A percentile compares a stretch with the other conserved stretches of the same genome.
These are phyloP conservation scores for Nyctibius grandis DNA, from an alignment of 2,797 vertebrate species.

Conservation along the genomic window DNA sequence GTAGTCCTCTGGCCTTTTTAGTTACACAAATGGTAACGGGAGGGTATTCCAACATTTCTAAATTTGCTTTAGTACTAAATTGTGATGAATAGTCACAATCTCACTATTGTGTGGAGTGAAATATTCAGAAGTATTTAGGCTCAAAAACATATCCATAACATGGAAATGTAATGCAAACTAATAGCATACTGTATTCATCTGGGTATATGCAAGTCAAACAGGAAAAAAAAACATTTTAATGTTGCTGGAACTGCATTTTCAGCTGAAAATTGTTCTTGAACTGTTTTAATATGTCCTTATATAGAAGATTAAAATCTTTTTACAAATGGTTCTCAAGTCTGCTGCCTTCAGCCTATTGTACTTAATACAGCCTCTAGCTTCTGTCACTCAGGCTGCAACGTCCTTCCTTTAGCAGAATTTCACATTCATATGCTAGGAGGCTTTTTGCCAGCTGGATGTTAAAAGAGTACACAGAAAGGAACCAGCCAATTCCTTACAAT, in stretches of 20 bases:
- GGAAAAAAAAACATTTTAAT: not conserved
- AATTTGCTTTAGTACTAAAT: not conserved
- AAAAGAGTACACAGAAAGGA: conserved; percentile 35
- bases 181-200: not conserved
- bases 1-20: not conserved
- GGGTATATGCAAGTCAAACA: not conserved
- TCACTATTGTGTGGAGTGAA: not conserved
- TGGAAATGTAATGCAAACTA: not conserved
- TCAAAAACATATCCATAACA: not conserved
- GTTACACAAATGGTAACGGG: not conserved
- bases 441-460: conserved; percentile 19
- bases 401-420: conserved; percentile 15
- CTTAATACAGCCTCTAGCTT: not conserved
- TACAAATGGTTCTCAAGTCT: not conserved
- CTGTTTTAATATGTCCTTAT: not conserved
- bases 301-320: not conserved
- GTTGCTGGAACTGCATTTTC: not conserved
- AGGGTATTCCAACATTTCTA: not conserved
- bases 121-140: not conserved
- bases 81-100: not conserved
- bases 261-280: not conserved
- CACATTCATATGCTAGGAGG: conserved; percentile 18
- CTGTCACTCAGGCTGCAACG: not conserved
- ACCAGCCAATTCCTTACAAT: conserved; percentile 25
- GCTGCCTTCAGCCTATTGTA: not conserved